Percentiles rank a stretch among this genome's conserved stretches.
These are phyloP conservation scores for Danaus plexippus DNA, from an alignment of 1,140 invertebrate species.

Conservation along the genomic window DNA sequence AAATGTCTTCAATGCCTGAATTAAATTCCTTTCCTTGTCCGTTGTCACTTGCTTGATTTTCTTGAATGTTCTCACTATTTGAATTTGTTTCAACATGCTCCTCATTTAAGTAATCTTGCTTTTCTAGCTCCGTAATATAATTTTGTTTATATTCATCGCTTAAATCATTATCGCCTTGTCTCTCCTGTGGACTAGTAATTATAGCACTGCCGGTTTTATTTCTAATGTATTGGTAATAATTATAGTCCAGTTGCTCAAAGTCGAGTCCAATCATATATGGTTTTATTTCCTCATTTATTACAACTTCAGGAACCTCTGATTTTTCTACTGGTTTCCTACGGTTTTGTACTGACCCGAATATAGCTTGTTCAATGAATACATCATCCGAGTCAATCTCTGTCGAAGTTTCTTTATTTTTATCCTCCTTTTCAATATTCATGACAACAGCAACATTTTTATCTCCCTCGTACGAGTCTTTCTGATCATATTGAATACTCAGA, in stretches of 20 bases:
- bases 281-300: conserved; percentile 48
- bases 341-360: conserved; percentile 68
- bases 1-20: no score
- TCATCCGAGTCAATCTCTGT: conserved; percentile 14
- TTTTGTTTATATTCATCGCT: no score
- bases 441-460: no score
- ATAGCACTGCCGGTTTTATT: conserved; percentile 5
- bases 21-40: no score
- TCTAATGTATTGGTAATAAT: conserved; percentile 35
- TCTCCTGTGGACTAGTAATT: no score
- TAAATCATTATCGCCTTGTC: neutral
- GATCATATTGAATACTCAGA: no score
- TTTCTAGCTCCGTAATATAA: no score
- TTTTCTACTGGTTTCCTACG: conserved; percentile 39
- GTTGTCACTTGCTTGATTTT: no score
- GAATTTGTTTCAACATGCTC: conserved; percentile 4
- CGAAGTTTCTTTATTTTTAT: no score
- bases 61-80: no score
- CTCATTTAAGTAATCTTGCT: neutral
- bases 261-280: conserved; percentile 48
- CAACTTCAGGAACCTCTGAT: conserved; percentile 44
- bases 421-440: no score
- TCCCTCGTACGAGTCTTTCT: neutral
- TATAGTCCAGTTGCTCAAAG: conserved; percentile 40
- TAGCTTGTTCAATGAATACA: conserved; percentile 47